Conservation (phyloP, 2,888 invertebrate genomes). For the Epicampocera succincta region DNA sequence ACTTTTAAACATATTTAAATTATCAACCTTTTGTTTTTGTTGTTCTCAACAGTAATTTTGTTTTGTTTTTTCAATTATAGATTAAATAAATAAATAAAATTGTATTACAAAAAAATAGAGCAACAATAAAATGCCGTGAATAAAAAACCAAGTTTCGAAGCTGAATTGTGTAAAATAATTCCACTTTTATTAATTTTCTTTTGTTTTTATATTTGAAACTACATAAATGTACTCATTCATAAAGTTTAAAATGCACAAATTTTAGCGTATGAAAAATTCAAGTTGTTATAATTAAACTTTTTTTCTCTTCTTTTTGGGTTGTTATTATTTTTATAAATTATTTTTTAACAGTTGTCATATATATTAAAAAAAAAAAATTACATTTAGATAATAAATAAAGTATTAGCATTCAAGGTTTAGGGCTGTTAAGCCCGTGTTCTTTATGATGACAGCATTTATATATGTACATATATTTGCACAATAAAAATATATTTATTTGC, state of each 20-base stretch:
- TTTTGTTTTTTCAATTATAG: too few species aligned
- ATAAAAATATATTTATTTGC: constrained; percentile 25
- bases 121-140: too few species aligned
- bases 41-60: too few species aligned
- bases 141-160: constrained; percentile 8
- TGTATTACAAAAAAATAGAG: too few species aligned
- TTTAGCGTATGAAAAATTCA: constrained; percentile 19
- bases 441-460: constrained; percentile 23
- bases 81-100: too few species aligned
- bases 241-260: constrained; percentile 38
- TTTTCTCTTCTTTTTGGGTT: too few species aligned
- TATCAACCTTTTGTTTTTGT: too few species aligned
- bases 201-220: constrained; percentile 5
- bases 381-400: constrained; percentile 54
- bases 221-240: neutral
- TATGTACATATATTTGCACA: too few species aligned
- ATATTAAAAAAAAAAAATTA: constrained; percentile 29
- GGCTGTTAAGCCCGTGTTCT: constrained; percentile 19
- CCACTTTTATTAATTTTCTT: constrained; percentile 25
- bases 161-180: constrained; percentile 1
- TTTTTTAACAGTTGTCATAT: constrained; percentile 36
- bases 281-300: constrained; percentile 27
- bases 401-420: constrained; percentile 36
- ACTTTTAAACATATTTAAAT: too few species aligned
- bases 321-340: constrained; percentile 40